Base-by-base conservation (phyloP, 2,797 vertebrate genomes). In the Hippopotamyrus pictus region DNA sequence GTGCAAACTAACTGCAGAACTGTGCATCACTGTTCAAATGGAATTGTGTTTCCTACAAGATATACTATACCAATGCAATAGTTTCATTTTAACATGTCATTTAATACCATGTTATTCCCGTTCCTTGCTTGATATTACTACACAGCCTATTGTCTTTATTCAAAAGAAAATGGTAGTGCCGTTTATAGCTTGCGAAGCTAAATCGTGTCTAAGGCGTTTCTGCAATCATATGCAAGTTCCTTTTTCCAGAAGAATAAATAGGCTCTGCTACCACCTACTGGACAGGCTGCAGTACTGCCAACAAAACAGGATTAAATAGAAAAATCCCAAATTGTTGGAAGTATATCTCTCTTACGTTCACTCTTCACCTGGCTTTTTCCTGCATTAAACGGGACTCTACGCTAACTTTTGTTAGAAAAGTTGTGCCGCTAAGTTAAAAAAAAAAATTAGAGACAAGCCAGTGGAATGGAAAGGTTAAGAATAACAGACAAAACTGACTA, bases 251-350 rank as follows among this genome's bases (percentile, higher is more conserved):
- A 69, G 65, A 73, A 33, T 8, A 59, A 22, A 51, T 33, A 41
- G 88, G 57, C 41, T 62, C 79, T 85, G 82, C 79, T 89, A 37
- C 88, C 82, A 86, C 57, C 79, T 89, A 33, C 62, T 37, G 82
- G 88, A 29, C 12, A n/a, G n/a, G 11, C 57, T 46, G 0, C 46
- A 29, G 88, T 22, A 69, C 59, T 25, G 37, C 37, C 41, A 44
- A 82, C 76, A 46, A 22, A 82, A 48, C 22, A 76, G 11, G 37
- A 79, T 33, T 17, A 76, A 79, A 8, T 14, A 41, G 5, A 19
- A 41, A 41, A 44, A 82, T 82, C 37, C 17, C 41, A 82, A 14
- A 3, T n/a, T 46, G 41, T 46, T 46, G 3, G 22, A 82, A 82
- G 8, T n/a, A 41, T 1, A 3, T 51, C 50, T 51, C 50, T 12